Conservation (phyloP, 2,888 invertebrate species). For the Rhimphoctona megacephalus region DNA sequence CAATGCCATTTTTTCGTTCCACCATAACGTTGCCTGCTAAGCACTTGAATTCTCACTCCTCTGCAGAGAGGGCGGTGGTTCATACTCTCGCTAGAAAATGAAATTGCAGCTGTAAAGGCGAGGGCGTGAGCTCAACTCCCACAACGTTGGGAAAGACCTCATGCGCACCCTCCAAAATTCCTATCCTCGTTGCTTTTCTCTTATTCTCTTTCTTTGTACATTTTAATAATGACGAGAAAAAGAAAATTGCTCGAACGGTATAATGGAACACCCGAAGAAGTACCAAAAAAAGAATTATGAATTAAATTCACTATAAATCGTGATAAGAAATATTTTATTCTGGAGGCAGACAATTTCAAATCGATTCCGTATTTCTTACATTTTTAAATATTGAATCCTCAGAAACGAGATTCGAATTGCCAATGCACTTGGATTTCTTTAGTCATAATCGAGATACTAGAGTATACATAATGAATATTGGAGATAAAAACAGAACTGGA, state of each 20-base stretch:
- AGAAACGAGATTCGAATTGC: conserved; percentile 34
- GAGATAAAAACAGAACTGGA: conserved; percentile 24
- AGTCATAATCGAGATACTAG: neutral
- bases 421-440: conserved; percentile 23
- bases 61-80: conserved; percentile 63
- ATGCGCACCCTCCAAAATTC: conserved; percentile 42
- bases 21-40: conserved; percentile 16
- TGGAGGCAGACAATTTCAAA: neutral
- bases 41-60: conserved; percentile 34
- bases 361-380: neutral
- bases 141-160: conserved; percentile 15
- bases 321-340: neutral
- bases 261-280: neutral
- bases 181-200: conserved; percentile 7
- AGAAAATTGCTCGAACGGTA: neutral
- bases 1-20: conserved; percentile 33
- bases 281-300: neutral
- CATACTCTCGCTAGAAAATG: conserved; percentile 76
- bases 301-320: neutral
- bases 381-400: conserved; percentile 13
- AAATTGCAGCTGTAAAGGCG: conserved; percentile 73
- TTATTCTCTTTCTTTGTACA: neutral
- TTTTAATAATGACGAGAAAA: neutral
- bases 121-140: conserved; percentile 59
- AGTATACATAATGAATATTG: neutral